A percentile compares a stretch with the other conserved stretches of the same genome.
phyloP scores from a whole-genome alignment of 2,797 vertebrate genomes.

The Danio albolineatus region DNA sequence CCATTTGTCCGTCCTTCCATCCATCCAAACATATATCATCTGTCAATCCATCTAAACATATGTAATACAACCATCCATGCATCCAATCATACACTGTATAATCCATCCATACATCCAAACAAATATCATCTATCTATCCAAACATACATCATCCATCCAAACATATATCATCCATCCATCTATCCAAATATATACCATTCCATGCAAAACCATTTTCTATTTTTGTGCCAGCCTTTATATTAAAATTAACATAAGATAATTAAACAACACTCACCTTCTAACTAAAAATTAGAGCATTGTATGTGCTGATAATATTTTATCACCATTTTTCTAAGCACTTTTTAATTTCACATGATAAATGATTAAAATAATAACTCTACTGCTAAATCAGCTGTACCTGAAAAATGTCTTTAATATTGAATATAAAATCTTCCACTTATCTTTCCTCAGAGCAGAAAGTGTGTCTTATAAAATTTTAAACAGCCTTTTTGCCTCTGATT shows the following conservation, averaged over 20 bases:
- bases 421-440: background rate
- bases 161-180: no score
- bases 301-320: background rate
- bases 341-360: background rate
- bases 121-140: no score
- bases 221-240: no score
- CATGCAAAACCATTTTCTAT: no score
- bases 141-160: no score
- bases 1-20: no score
- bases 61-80: no score
- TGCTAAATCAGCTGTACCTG: background rate
- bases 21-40: no score
- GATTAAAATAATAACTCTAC: background rate
- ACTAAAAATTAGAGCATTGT: background rate
- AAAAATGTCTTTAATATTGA: constrained; percentile 4
- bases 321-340: background rate
- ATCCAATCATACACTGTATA: no score
- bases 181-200: no score
- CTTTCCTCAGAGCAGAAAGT: background rate
- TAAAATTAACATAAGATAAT: background rate
- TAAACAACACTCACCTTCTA: background rate
- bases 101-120: no score
- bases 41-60: no score
- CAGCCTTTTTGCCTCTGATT: constrained; percentile 11
- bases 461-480: constrained; percentile 14